phyloP scores from a whole-genome alignment of 2,888 invertebrate species.

The Eilema griseolum region DNA sequence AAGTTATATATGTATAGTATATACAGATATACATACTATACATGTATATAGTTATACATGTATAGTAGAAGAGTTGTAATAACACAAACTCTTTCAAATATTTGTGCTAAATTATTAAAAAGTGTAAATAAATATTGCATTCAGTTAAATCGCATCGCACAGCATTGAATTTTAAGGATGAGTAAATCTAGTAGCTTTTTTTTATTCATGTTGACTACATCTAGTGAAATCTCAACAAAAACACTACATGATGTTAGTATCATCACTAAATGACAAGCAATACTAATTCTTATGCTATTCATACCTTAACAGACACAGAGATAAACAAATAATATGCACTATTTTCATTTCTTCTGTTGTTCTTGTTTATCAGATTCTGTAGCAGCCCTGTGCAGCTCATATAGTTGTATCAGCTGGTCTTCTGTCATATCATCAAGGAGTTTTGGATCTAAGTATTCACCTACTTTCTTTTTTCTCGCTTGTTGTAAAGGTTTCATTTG shows the following conservation, averaged over 20 bases:
- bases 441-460: constrained; percentile 87
- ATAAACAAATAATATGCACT: constrained; percentile 10
- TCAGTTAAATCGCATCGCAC: background rate
- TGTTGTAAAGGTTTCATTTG: constrained; percentile 91
- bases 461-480: constrained; percentile 87
- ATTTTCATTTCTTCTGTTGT: constrained; percentile 30
- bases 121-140: background rate
- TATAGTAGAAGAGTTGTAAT: background rate
- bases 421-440: constrained; percentile 91
- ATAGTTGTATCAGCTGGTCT: constrained; percentile 94
- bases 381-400: constrained; percentile 91
- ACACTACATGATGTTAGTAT: constrained; percentile 2
- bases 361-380: constrained; percentile 47
- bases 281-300: background rate
- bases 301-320: background rate
- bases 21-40: too few species aligned
- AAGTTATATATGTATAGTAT: too few species aligned
- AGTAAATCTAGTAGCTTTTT: background rate
- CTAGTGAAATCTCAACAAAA: background rate
- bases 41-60: too few species aligned
- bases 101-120: background rate
- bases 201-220: background rate
- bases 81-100: background rate
- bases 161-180: background rate
- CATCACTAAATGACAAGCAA: constrained; percentile 3